Evolutionary conservation across 2,888 invertebrate genomes (phyloP), one percentile per base, ranked within the genome.

Genomic region (Eupithecia tripunctaria): DNA sequence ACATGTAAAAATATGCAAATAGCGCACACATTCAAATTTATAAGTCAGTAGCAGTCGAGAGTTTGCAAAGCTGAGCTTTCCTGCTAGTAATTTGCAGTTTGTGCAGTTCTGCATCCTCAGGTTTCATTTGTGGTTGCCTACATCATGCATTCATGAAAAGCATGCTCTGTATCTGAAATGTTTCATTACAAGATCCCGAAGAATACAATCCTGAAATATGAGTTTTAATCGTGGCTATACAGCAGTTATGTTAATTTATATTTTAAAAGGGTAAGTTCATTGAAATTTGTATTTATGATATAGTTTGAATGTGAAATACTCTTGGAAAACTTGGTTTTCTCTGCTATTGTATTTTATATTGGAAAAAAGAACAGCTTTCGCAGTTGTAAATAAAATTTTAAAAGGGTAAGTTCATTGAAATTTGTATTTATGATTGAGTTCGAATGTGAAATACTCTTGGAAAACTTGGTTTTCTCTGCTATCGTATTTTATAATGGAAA

Each of bases 111-210:
- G 67, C 67, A 60, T 51, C 36, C 27, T 69, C 32, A 73, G 73
- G 63, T 69, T 67, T 69, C 51, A 70, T 70, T 68, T 72, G 69
- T 32, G 67, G 71, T 72, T 59, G 70, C 38, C 38, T 64, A 1
- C 67, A 72, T 72, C 67, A 64, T 67, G 69, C 63, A 75, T 75
- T 72, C 70, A 72, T 72, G 70, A 72, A 72, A 72, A 72, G 63
- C 69, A 68, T 66, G 67, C 68, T 68, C 68, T 64, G 71, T 21
- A 8, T 64, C 25, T 25, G 51, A 74, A 68, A 68, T 68, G 66
- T 74, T 68, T 73, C 68, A 68, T 70, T 66, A 68, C 32, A n/a
- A 67, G 43, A 32, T 66, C 62, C 56, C 32, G 47, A 68, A 59
- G 56, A 64, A 63, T 68, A 65, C n/a, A 36, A 64, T 38, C 36